Percentiles rank a stretch among this genome's conserved stretches.
phyloP scores from a whole-genome alignment of 2,113 vertebrate genomes.

The Chelonoidis abingdonii region DNA sequence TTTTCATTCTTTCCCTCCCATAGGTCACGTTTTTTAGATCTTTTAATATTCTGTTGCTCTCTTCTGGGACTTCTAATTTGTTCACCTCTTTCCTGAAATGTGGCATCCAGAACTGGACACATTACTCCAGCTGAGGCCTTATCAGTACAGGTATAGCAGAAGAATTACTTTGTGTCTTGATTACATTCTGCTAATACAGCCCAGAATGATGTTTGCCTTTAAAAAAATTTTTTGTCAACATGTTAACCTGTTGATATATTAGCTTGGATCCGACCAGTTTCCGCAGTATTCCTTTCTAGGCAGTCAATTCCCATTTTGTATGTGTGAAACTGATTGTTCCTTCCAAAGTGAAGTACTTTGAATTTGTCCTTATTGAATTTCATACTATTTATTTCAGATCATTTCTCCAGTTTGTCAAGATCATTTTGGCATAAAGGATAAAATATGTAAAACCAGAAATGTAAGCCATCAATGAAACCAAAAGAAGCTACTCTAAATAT shows the following conservation, averaged over 20 bases:
- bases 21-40: not conserved
- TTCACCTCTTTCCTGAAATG: not conserved
- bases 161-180: not conserved
- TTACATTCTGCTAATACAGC: not conserved
- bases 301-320: not conserved
- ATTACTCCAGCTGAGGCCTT: not conserved
- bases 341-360: not conserved
- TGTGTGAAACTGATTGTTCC: not conserved
- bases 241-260: not conserved
- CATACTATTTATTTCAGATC: not conserved
- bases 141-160: not conserved
- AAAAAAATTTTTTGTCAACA: not conserved
- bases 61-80: not conserved
- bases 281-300: not conserved
- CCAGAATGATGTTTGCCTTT: not conserved
- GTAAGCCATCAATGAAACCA: not conserved
- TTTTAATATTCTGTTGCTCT: not conserved
- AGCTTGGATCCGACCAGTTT: not conserved
- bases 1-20: not conserved
- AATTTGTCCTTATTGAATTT: not conserved
- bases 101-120: not conserved
- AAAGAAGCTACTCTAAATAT: constrained; percentile 58
- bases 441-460: not conserved
- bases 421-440: not conserved
- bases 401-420: not conserved